Percentiles rank a stretch among this genome's conserved stretches.
Evolutionary conservation across 1,140 invertebrate genomes (phyloP).

Genomic region (Thrips palmi): DNA sequence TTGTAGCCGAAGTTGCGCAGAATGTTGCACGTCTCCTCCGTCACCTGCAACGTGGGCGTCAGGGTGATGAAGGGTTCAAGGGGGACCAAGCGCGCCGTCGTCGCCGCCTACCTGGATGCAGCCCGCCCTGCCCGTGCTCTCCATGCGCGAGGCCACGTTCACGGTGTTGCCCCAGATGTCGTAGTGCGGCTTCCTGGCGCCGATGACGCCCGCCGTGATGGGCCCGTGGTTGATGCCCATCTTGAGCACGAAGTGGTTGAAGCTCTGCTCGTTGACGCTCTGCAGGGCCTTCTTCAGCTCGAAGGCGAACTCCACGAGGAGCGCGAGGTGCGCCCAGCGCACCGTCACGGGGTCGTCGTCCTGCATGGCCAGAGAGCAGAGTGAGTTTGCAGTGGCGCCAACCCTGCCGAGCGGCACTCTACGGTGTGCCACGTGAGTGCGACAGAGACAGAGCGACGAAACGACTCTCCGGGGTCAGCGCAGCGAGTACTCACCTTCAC

Average conservation of each 20-base stretch:
- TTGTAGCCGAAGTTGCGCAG: conserved; percentile 71
- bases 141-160: conserved; percentile 90
- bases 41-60: conserved; percentile 42
- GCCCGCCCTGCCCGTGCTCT: conserved; percentile 87
- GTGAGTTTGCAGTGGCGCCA: conserved; percentile 1
- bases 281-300: conserved; percentile 76
- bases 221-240: conserved; percentile 91
- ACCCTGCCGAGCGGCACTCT: conserved; percentile 1
- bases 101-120: conserved; percentile 64
- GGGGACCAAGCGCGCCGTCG: neutral
- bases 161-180: conserved; percentile 95
- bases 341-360: conserved; percentile 45
- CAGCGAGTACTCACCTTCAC: conserved; percentile 34
- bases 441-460: too few relatives aligned
- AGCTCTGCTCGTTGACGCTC: conserved; percentile 84
- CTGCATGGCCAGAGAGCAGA: conserved; percentile 26
- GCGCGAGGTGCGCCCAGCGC: conserved; percentile 66
- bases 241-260: conserved; percentile 87
- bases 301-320: conserved; percentile 76
- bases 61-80: neutral
- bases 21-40: conserved; percentile 77
- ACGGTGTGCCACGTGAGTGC: too few relatives aligned
- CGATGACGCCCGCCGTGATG: conserved; percentile 87
- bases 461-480: too few relatives aligned
- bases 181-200: conserved; percentile 85